Conservation (phyloP, 2,797 vertebrate species). For the Dicrostonyx torquatus region DNA sequence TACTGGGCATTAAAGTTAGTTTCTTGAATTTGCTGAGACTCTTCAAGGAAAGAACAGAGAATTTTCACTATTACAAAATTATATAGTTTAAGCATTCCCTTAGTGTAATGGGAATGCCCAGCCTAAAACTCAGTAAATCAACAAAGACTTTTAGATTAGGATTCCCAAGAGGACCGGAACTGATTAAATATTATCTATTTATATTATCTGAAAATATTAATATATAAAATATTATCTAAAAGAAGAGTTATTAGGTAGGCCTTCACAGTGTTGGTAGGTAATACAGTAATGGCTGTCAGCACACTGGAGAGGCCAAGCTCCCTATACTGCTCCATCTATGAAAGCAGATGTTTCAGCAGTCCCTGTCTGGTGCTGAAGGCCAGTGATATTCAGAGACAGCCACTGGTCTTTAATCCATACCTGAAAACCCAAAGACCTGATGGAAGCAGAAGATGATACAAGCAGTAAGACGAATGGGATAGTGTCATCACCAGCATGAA, state of each 20-base stretch:
- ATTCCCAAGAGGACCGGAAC: background rate
- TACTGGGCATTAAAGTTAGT: background rate
- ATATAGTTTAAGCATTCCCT: fast-evolving
- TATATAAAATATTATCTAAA: background rate
- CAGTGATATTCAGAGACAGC: background rate
- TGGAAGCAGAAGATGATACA: background rate
- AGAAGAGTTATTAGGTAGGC: background rate
- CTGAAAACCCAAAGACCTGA: background rate
- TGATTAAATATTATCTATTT: background rate
- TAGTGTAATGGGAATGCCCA: background rate
- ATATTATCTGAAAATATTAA: too few relatives aligned
- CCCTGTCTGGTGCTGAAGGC: background rate
- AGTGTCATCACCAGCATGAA: background rate
- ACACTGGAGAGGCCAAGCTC: too few relatives aligned
- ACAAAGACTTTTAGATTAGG: background rate
- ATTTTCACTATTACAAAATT: background rate
- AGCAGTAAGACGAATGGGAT: background rate
- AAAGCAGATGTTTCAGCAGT: background rate
- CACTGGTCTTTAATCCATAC: background rate
- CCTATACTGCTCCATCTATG: background rate
- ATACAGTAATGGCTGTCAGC: background rate
- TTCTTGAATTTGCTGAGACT: background rate
- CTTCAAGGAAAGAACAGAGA: background rate
- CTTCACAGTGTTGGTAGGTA: background rate
- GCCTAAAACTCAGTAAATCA: background rate